Base-by-base conservation (phyloP, 35 echinoderm and acorn worm species). In the Ptychodera flava region DNA sequence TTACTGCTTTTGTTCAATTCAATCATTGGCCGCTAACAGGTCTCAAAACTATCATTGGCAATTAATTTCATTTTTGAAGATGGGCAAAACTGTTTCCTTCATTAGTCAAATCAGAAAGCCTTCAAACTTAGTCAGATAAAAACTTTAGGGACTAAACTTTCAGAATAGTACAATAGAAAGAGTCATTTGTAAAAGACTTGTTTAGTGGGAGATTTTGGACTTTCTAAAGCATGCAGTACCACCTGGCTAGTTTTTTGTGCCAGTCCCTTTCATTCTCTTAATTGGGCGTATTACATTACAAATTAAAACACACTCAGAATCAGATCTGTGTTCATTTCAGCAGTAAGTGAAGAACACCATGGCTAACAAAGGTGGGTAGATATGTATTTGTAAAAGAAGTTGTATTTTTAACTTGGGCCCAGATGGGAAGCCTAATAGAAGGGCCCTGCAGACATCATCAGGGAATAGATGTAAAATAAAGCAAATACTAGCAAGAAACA, bases 271-370 rank as follows among this genome's bases (percentile, higher is more conserved):
- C 45, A 64, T 22, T 22, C 6, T 6, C 45, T 22, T 12, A 64
- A 64, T 64, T 64, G 45, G 45, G 6, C 45, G 22, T 64, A 64
- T 64, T 64, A 64, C 45, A 64, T 64, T 64, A 64, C 45, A 64
- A 64, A 64, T 64, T 64, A 64, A 64, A 64, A 64, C 45, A 64
- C 45, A 64, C 45, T 64, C 45, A n/a, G n/a, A n/a, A n/a, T n/a
- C n/a, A 64, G 45, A 64, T 64, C 45, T 64, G 22, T 64, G 45
- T 64, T 64, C 45, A 6, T 64, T 64, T 64, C 6, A 64, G 45
- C 6, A 64, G 45, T 12, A 64, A 64, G 45, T 22, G 45, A 64
- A 64, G 22, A 64, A 64, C 45, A 64, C 22, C 6, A 22, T 64
- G 6, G 22, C 45, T 64, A 64, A 64, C 45, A 64, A 64, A 64